Conservation (phyloP, 2,797 vertebrate species). For the Bovichtus variegatus region DNA sequence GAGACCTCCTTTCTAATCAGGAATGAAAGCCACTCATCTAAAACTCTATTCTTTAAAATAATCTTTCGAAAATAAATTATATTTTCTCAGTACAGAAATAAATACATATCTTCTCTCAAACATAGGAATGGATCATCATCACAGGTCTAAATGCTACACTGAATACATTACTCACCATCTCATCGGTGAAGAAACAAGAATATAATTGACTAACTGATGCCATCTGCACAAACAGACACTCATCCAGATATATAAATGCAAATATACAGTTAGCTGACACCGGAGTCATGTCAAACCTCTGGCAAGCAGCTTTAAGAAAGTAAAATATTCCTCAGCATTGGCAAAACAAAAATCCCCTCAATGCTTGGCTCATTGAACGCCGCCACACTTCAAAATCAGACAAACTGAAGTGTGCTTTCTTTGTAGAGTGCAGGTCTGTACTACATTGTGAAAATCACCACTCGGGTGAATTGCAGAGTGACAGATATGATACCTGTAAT, state of each 20-base stretch:
- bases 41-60: constrained; percentile 75
- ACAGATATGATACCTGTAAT: constrained; percentile 21
- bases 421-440: constrained; percentile 26
- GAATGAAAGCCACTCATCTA: constrained; percentile 73
- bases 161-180: constrained; percentile 71
- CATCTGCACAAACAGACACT: constrained; percentile 68
- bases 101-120: constrained; percentile 81
- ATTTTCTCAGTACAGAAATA: constrained; percentile 83
- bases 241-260: constrained; percentile 71
- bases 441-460: constrained; percentile 19
- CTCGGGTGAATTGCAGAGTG: constrained; percentile 20
- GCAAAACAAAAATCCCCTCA: constrained; percentile 37
- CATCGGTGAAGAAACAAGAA: constrained; percentile 67
- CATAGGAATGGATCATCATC: constrained; percentile 76
- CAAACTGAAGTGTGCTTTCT: constrained; percentile 48
- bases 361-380: constrained; percentile 27
- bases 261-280: constrained; percentile 66
- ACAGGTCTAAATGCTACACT: constrained; percentile 77
- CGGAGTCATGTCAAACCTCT: constrained; percentile 51
- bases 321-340: constrained; percentile 48
- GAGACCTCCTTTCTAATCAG: constrained; percentile 60
- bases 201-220: constrained; percentile 69
- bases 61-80: constrained; percentile 85
- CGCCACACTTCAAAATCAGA: constrained; percentile 35
- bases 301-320: constrained; percentile 56